Evolutionary conservation across 2,797 vertebrate species (phyloP).

Genomic region (Enteromius treurensis): DNA sequence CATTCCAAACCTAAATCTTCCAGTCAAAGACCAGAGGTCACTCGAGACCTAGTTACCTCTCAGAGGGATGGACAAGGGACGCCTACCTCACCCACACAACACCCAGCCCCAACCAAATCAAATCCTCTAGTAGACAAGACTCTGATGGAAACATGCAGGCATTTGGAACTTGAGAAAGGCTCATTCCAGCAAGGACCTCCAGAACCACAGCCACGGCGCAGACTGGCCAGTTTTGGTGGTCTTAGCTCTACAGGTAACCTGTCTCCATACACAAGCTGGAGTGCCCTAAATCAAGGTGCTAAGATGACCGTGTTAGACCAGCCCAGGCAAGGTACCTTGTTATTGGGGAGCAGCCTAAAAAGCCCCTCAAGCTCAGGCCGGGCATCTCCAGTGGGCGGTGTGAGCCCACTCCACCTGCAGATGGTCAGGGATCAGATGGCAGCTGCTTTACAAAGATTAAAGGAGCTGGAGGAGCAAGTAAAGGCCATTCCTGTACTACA

Average conservation of each 20-base stretch:
- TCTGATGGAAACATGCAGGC: constrained; percentile 81
- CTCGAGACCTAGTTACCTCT: constrained; percentile 58
- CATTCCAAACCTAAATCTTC: constrained; percentile 69
- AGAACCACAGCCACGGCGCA: constrained; percentile 79
- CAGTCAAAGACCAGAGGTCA: constrained; percentile 64
- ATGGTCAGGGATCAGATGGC: constrained; percentile 98
- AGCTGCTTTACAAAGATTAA: constrained; percentile 89
- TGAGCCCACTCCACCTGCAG: constrained; percentile 88
- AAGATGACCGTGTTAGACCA: constrained; percentile 77
- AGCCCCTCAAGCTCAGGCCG: constrained; percentile 90
- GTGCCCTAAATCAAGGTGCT: constrained; percentile 71
- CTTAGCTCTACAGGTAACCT: constrained; percentile 86
- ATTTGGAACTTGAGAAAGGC: constrained; percentile 83
- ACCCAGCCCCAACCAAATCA: constrained; percentile 75
- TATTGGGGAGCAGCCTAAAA: constrained; percentile 84
- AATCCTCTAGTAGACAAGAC: constrained; percentile 85
- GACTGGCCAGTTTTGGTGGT: constrained; percentile 93
- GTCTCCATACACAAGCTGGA: constrained; percentile 85
- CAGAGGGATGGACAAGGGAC: constrained; percentile 63
- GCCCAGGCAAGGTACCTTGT: constrained; percentile 73
- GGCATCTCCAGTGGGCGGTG: constrained; percentile 83
- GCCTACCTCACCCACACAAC: constrained; percentile 76
- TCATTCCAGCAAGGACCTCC: constrained; percentile 64
- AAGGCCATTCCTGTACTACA: constrained; percentile 94
- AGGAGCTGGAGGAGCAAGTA: constrained; percentile 95